A percentile compares a stretch with the other conserved stretches of the same genome.
These are phyloP conservation scores for Monopis laevigella DNA, from an alignment of 2,888 invertebrate species.

Conservation along the genomic window DNA sequence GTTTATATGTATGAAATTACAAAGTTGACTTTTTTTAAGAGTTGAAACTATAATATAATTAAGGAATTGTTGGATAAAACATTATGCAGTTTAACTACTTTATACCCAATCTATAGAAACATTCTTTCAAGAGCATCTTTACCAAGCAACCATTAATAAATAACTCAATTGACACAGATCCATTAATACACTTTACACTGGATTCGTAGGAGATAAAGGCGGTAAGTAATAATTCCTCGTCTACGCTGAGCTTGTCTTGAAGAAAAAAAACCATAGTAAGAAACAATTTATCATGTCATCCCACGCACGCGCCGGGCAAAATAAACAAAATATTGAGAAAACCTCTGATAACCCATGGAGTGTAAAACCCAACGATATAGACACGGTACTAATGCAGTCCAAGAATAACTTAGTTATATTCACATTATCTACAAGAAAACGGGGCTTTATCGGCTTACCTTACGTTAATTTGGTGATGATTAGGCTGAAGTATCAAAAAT, in stretches of 20 bases:
- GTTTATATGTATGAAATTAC: too few relatives aligned
- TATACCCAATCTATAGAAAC: too few relatives aligned
- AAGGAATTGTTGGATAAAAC: too few relatives aligned
- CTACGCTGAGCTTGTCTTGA: constrained; percentile 46
- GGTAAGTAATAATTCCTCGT: constrained; percentile 46
- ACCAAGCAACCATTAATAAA: constrained; percentile 21
- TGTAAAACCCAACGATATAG: constrained; percentile 66
- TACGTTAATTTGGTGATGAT: too few relatives aligned
- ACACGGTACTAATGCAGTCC: constrained; percentile 42
- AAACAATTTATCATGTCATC: constrained; percentile 58
- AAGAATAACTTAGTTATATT: constrained; percentile 63
- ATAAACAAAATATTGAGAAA: constrained; percentile 51
- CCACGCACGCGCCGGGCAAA: constrained; percentile 54
- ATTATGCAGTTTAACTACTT: too few relatives aligned
- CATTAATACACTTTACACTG: constrained; percentile 34
- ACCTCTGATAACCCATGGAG: constrained; percentile 41
- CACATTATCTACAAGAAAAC: constrained; percentile 64
- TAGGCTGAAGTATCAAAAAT: too few relatives aligned
- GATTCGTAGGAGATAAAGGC: constrained; percentile 38
- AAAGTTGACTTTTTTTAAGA: too few relatives aligned
- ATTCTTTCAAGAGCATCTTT: not conserved
- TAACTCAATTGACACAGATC: constrained; percentile 25
- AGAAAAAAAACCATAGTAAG: constrained; percentile 46
- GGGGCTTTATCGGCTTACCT: constrained; percentile 55
- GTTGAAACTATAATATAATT: too few relatives aligned